Evolutionary conservation across 37 sponge, comb jelly and placozoan species (phyloP), one percentile per base, ranked within the genome.

Genomic region (Oopsacas minuta): DNA sequence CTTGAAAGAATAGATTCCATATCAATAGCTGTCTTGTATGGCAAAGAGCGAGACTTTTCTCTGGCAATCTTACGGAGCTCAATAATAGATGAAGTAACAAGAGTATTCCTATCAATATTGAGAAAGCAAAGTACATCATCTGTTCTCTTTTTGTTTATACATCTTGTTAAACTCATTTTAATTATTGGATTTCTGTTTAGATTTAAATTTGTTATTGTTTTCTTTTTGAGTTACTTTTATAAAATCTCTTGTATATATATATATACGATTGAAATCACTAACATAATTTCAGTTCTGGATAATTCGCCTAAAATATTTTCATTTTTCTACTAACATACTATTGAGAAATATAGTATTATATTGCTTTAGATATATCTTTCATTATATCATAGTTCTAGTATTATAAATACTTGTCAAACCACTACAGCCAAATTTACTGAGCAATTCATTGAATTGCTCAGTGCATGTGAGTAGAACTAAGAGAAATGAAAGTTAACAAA

Each of bases 201-300:
- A 42, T 42, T 42, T 42, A 17, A 15, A 17, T 42, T 42, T 42
- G 8, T 8, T 42, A 17, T 42, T 8, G 8, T 17, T 42, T 42
- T 42, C 49, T 42, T 17, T 42, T 42, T 42, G 49, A 42, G 8
- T 42, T 42, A 42, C 49, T 42, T 42, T 42, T 17, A 8, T 17
- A 42, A 15, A 17, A 8, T 42, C 49, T 42, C 15, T 15, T 15
- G 8, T 42, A 42, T 42, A n/a, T n/a, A n/a, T n/a, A n/a, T n/a
- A n/a, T n/a, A n/a, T n/a, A n/a, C n/a, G n/a, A n/a, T n/a, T n/a
- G 82, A 81, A 23, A 0, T 1, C 23, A 0, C 20, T n/a, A 15
- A 0, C 35, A 85, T 39, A 30, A 93, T 92, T 38, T 90, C 12
- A 83, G 49, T 75, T 94, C 93, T n/a, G n/a, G n/a, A n/a, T n/a